Evolutionary conservation across 2,113 vertebrate species (phyloP), one percentile per base, ranked within the genome.

Genomic region (Collichthys lucidus): DNA sequence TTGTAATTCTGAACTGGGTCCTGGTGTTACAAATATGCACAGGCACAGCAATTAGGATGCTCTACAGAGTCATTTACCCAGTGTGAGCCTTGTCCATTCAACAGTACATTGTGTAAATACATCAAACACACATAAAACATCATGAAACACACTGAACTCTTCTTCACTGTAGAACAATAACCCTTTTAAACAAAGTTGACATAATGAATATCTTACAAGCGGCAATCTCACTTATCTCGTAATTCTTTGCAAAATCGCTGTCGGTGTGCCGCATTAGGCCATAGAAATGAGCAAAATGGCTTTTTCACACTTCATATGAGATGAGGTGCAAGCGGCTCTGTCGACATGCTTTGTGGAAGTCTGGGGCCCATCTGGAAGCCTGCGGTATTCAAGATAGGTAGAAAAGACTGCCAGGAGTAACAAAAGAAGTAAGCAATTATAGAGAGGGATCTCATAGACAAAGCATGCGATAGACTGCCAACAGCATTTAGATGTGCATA

Each of bases 341-440:
- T 63, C 40, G 35, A 55, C 40, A 62, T 55, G 44, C 75, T 84
- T 77, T 84, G 52, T 73, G 29, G 31, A 85, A 79, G 80, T 88
- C 65, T 79, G 77, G 46, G 44, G 26, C n/a, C 40, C 80, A 87
- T 86, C 80, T 87, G 91, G 64, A 82, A 47, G 62, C 74, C 67
- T 80, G 75, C 22, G 53, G 89, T 75, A 72, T 56, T 83, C 24
- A 44, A 69, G 67, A 62, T 49, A 77, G 86, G 78, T 80, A 69
- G 68, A 82, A 61, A 68, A 63, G 56, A 87, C 77, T 49, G 84
- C 81, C 84, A 72, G 79, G 79, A 83, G 79, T 69, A 83, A 93
- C 80, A 91, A 89, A 82, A 89, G 84, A 71, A 83, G 83, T 42
- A 63, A 76, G 71, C 90, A 85, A 87, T 93, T 89, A 91, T 61